These are phyloP conservation scores for Sphinx pinastri DNA, from an alignment of 2,888 invertebrate genomes.

Conservation along the genomic window DNA sequence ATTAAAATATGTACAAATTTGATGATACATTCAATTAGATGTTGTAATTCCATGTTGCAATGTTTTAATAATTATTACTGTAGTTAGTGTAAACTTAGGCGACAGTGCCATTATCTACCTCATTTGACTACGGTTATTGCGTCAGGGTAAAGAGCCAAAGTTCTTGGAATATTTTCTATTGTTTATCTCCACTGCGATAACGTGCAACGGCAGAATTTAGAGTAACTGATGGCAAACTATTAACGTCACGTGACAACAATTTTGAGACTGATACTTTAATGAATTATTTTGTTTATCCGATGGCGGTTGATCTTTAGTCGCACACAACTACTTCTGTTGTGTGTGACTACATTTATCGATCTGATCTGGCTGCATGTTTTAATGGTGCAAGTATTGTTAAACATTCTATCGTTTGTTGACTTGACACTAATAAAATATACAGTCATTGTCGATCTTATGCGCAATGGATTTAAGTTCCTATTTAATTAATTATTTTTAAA, in stretches of 20 bases:
- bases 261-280: constrained; percentile 72
- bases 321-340: background rate
- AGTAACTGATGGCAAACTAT: constrained; percentile 43
- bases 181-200: constrained; percentile 61
- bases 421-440: background rate
- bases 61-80: constrained; percentile 69
- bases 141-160: constrained; percentile 80
- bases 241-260: constrained; percentile 47
- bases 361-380: constrained; percentile 7
- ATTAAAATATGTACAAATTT: constrained; percentile 80
- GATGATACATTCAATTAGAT: constrained; percentile 68
- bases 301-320: background rate
- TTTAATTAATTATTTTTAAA: constrained; percentile 62
- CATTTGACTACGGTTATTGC: constrained; percentile 59
- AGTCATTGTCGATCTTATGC: constrained; percentile 41
- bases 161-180: constrained; percentile 74
- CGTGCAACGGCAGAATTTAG: constrained; percentile 48
- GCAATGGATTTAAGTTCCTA: constrained; percentile 82
- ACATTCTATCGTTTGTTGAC: background rate
- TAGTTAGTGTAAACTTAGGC: constrained; percentile 73
- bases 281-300: constrained; percentile 39
- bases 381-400: background rate
- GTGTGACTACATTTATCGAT: background rate
- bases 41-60: constrained; percentile 77
- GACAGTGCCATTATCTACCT: constrained; percentile 79